Base-by-base conservation (phyloP, 2,888 invertebrate genomes). In the Chaetoderma sp. region DNA sequence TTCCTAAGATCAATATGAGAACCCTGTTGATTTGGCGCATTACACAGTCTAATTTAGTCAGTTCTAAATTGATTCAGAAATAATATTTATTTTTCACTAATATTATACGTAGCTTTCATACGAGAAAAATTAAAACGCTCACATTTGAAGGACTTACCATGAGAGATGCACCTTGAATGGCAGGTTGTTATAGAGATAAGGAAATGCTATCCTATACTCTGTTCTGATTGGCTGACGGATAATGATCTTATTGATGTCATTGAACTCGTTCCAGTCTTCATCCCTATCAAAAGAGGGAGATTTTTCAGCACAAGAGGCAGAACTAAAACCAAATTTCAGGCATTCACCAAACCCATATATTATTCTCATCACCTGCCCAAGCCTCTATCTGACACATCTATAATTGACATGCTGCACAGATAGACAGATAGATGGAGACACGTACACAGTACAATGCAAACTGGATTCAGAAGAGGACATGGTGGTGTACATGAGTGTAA, bases 201-300 rank as follows among this genome's bases (percentile, higher is more conserved):
- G 98, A 88, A 99, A 99, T 0, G 99, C 99, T 83, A 99, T 99
- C 76, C 99, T 91, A 86, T 99, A 99, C 87, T 99, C 99, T 0
- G 99, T 99, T 71, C 99, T 91, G 75, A 99, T 95, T 2, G 98
- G 98, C 83, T 99, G 98, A 8, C 99, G 90, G 77, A 99, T 99
- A 72, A 99, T 99, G 79, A 99, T 98, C 88, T 99, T 99, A 87
- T 99, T 99, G 77, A 99, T 99, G 83, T 99, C 99, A 88, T 99
- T 99, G 83, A 99, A 99, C 88, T 99, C 99, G 88, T 99, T 99
- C 99, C 99, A 99, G 86, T 99, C 99, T 88, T 99, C 99, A 88
- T 99, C 99, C 1, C 95, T 93, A 78, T 23, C 88, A 86, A 65
- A 65, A 67, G 50, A 49, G 42, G 54, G 21, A 42, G 13, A 65